Evolutionary conservation across 2,797 vertebrate genomes (phyloP), one percentile per base, ranked within the genome.

Genomic region (Channallabes apus): DNA sequence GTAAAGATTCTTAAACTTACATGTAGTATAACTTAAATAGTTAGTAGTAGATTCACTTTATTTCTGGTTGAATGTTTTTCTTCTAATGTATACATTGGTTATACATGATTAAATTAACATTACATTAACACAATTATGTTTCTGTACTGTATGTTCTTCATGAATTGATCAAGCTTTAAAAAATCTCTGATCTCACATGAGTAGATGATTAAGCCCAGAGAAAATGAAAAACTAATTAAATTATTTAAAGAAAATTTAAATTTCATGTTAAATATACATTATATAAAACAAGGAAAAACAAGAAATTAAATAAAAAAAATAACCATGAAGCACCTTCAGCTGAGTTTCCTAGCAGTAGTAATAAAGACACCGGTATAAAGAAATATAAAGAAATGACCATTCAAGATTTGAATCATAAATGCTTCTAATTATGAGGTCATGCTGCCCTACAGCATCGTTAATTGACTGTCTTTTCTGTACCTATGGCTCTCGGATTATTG

Each of bases 401-500:
- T 46, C 11, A 27, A 3, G 7, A 32, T 77, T 58, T 59, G 54
- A 54, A n/a, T n/a, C n/a, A 6, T 73, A 14, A 72, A 72, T 51
- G 27, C 12, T 73, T 32, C 6, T 22, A 78, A 4, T 27, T 0
- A 0, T 20, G n/a, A 80, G 38, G 79, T 80, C 62, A 54, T 67
- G 2, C 22, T 80, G 79, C n/a, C 62, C 41, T 51, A 80, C 76
- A 69, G 4, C 62, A 41, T 29, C 61, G 54, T 61, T 64, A 75
- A 87, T 62, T 76, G 69, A 41, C 62, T 17, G 72, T 51, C 41
- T 67, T 87, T 29, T 82, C 54, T 81, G 62, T 87, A 82, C 71
- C 80, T 84, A 84, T 82, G 69, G 78, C 78, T 82, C 71, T 68
- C 77, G 81, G 86, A 84, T 84, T 84, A 82, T 64, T 59, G 73